These are phyloP conservation scores for Epinephelus fuscoguttatus DNA, from an alignment of 2,113 vertebrate genomes.

Conservation along the genomic window DNA sequence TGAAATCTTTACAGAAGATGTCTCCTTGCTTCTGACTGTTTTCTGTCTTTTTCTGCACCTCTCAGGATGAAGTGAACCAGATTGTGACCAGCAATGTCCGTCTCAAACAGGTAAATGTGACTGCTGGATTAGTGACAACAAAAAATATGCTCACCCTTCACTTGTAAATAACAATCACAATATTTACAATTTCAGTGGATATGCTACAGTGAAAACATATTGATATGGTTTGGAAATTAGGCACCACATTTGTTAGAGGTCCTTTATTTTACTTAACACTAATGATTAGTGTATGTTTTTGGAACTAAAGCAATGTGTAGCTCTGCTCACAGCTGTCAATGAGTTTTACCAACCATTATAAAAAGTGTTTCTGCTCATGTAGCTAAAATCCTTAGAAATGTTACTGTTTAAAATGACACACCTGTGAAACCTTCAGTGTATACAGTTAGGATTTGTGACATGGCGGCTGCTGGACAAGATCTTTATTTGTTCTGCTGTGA, in stretches of 20 bases:
- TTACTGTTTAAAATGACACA: too few species aligned
- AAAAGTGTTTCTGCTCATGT: too few species aligned
- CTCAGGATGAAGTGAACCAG: slow-evolving; percentile 96
- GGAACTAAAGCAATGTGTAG: too few species aligned
- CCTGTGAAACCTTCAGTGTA: too few species aligned
- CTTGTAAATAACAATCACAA: too few species aligned
- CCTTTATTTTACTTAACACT: too few species aligned
- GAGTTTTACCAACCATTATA: too few species aligned
- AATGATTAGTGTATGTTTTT: too few species aligned
- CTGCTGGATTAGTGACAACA: neutral
- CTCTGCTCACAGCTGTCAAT: too few species aligned
- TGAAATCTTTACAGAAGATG: neutral
- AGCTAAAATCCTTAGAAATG: too few species aligned
- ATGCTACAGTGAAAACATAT: neutral
- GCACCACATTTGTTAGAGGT: neutral
- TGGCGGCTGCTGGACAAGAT: neutral
- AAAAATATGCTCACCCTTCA: too few species aligned
- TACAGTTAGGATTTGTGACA: neutral
- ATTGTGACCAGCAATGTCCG: slow-evolving; percentile 94
- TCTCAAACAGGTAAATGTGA: slow-evolving; percentile 87
- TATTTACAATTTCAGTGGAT: too few species aligned
- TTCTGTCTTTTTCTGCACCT: neutral
- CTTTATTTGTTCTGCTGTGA: neutral
- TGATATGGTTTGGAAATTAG: neutral
- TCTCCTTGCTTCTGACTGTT: neutral